phyloP scores from a whole-genome alignment of 1,140 invertebrate species.

The Cepaea nemoralis region DNA sequence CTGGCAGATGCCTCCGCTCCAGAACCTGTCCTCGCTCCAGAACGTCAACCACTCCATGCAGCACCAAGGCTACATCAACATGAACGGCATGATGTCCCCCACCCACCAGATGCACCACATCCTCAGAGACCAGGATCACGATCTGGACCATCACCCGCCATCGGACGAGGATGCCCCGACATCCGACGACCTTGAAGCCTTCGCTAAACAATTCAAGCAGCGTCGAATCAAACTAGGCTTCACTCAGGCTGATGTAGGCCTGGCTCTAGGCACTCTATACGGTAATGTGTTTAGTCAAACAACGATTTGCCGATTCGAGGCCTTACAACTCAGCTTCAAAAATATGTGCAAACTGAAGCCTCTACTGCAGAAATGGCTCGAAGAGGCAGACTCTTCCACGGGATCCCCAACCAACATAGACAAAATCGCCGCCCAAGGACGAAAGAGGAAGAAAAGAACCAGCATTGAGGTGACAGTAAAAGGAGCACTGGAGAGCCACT shows the following conservation, averaged over 20 bases:
- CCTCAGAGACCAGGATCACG: constrained; percentile 71
- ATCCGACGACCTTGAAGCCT: constrained; percentile 98
- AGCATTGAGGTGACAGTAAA: constrained; percentile 99
- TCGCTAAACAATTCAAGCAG: constrained; percentile 99
- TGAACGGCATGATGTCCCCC: constrained; percentile 82
- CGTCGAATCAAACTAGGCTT: constrained; percentile 97
- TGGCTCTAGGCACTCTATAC: constrained; percentile 97
- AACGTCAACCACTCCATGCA: constrained; percentile 78
- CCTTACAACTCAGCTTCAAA: constrained; percentile 98
- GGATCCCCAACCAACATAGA: constrained; percentile 97
- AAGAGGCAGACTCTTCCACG: constrained; percentile 98
- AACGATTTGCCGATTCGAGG: constrained; percentile 99
- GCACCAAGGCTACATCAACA: constrained; percentile 77
- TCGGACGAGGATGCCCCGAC: constrained; percentile 89
- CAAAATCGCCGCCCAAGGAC: constrained; percentile 96
- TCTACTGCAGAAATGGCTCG: constrained; percentile 97
- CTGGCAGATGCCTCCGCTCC: constrained; percentile 72
- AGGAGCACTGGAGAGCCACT: constrained; percentile 96
- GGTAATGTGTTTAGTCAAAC: constrained; percentile 99
- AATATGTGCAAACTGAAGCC: constrained; percentile 99
- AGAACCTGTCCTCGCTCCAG: constrained; percentile 74
- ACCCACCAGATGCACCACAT: constrained; percentile 76
- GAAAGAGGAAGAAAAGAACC: constrained; percentile 99
- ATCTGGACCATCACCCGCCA: constrained; percentile 75
- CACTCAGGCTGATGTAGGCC: constrained; percentile 94